Evolutionary conservation across 2,113 vertebrate genomes (phyloP), one percentile per base, ranked within the genome.

Genomic region (Cryptomyrus ogoouensis): DNA sequence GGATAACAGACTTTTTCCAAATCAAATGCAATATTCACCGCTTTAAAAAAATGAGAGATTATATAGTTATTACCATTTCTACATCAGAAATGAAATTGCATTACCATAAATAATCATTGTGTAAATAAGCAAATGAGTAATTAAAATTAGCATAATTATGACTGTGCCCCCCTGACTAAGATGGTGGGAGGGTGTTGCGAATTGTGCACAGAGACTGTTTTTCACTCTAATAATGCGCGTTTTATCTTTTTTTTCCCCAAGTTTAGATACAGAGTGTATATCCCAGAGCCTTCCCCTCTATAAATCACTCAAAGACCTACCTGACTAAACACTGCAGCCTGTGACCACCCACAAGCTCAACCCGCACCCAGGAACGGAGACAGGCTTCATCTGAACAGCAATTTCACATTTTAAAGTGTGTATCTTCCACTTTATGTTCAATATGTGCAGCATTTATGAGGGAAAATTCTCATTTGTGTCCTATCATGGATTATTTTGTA

Each of bases 121-220:
- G 44, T 47, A 84, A 84, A 84, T 84, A 84, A 84, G 44, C 39
- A 84, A 84, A 84, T 84, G 39, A 84, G 83, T 84, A 84, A 84
- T 46, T 84, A 84, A 84, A 84, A 84, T 84, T 84, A 47, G 44
- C 83, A 84, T 84, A 84, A 24, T 84, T 84, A 84, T 84, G 83
- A 84, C 83, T 84, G 35, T 47, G 83, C 21, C 46, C 83, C 83
- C 44, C 44, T 84, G 24, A 44, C 83, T 84, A 47, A n/a, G 44
- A n/a, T 47, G 42, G 44, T 83, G 39, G 42, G 80, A 83, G 80
- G 42, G 80, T 47, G 83, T 84, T 44, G 83, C 83, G 44, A 84
- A 47, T 84, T 84, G 44, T 46, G 39, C 44, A 84, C 42, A 47
- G 44, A 12, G 21, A n/a, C 42, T 21, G 44, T 47, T 84, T 84